Evolutionary conservation across 2,113 vertebrate genomes (phyloP), one percentile per base, ranked within the genome.

Genomic region (Melanostigma gelatinosum): DNA sequence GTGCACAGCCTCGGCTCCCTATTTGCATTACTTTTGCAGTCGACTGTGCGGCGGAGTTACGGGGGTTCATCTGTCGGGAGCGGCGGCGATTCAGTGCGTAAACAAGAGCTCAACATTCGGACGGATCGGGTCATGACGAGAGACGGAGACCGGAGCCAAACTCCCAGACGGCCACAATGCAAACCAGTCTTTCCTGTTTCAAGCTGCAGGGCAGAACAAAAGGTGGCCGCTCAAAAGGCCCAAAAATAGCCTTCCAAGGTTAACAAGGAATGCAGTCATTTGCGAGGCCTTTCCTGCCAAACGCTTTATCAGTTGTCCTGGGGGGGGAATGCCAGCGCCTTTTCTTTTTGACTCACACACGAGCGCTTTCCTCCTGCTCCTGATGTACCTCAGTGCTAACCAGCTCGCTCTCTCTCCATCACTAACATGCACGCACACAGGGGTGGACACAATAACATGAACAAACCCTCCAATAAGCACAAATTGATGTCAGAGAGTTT

Each of bases 261-360:
- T 82, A 86, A 91, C 82, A 67, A 88, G 88, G 87, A 94, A 94
- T 92, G 91, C 84, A 82, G 88, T 80, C 78, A 84, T 93, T 91
- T 91, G 83, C 88, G 57, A 88, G 50, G 88, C 90, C 75, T 93
- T 94, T 93, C 93, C 91, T 92, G 92, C 81, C 93, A 88, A 91
- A 77, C 22, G 0, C 54, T 91, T 93, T 88, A 93, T 94, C 93
- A 92, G 88, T 48, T 29, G 70, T 89, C 93, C 90, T 70, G 15
- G 24, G 91, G 89, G 20, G 50, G 20, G 20, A 88, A 79, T 40
- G 65, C 76, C 80, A 78, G 77, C 81, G 85, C 27, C 58, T 69
- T 88, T 77, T 77, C 61, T 76, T 79, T 68, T 60, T 18, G 8
- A 72, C 48, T 84, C 58, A 50, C 18, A 11, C n/a, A 50, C 34